phyloP scores from a whole-genome alignment of 2,113 vertebrate genomes.

The Tenrec ecaudatus region DNA sequence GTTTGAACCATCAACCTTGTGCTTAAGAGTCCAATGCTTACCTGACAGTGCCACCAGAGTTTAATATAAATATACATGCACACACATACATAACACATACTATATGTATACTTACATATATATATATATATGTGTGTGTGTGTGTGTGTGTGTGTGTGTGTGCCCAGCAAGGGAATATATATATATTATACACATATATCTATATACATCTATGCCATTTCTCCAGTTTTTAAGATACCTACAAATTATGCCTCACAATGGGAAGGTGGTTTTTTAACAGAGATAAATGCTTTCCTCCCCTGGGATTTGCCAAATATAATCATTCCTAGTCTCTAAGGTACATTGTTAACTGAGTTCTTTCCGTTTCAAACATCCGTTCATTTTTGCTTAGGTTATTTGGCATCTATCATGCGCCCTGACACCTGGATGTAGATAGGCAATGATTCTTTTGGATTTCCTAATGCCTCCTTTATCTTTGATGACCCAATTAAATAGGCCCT shows the following conservation, averaged over 20 bases:
- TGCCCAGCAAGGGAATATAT: too few relatives aligned
- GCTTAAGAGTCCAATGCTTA: too few relatives aligned
- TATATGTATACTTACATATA: too few relatives aligned
- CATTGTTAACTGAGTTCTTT: neutral
- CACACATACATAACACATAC: too few relatives aligned
- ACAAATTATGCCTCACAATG: neutral
- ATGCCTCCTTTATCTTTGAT: slow-evolving; percentile 48
- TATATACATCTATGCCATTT: too few relatives aligned
- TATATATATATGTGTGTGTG: too few relatives aligned
- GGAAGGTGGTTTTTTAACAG: neutral
- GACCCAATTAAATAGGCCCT: neutral
- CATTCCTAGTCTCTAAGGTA: neutral
- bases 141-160: too few relatives aligned
- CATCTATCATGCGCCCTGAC: neutral
- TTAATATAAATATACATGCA: too few relatives aligned
- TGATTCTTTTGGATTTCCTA: neutral
- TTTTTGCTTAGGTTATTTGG: neutral
- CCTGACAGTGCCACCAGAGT: too few relatives aligned
- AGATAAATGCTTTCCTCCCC: neutral
- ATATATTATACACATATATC: too few relatives aligned
- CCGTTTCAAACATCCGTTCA: neutral
- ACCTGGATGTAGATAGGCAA: neutral
- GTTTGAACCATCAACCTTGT: too few relatives aligned
- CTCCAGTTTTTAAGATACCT: too few relatives aligned
- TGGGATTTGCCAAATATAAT: neutral